phyloP scores from a whole-genome alignment of 2,888 invertebrate genomes.

The Silvanus unidentatus region DNA sequence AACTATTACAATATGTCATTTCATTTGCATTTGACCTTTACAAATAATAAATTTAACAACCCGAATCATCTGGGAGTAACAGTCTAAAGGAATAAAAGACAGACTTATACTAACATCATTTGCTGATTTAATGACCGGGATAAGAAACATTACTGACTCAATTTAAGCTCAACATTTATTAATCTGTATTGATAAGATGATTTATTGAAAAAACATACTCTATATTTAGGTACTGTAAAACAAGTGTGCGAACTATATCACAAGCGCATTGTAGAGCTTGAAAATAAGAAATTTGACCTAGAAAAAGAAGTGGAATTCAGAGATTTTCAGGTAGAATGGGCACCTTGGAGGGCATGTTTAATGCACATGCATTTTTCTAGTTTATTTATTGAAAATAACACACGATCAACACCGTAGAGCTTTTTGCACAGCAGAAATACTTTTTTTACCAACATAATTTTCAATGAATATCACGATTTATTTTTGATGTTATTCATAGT shows the following conservation, averaged over 20 bases:
- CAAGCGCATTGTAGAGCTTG: constrained; percentile 73
- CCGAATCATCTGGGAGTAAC: no score
- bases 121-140: no score
- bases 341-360: constrained; percentile 25
- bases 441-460: constrained; percentile 11
- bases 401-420: constrained; percentile 29
- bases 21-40: no score
- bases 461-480: neutral
- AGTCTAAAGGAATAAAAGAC: no score
- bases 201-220: neutral
- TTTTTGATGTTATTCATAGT: no score
- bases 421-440: constrained; percentile 19
- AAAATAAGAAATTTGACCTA: constrained; percentile 95
- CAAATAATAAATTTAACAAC: no score
- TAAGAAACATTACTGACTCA: no score
- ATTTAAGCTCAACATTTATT: no score
- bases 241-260: constrained; percentile 61
- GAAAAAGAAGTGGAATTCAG: constrained; percentile 94
- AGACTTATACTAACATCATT: no score
- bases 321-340: constrained; percentile 79
- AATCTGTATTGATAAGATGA: no score
- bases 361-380: constrained; percentile 19
- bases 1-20: no score
- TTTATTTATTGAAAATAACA: constrained; percentile 16
- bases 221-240: constrained; percentile 39